Evolutionary conservation across 1,140 invertebrate species (phyloP), one percentile per base, ranked within the genome.

Genomic region (Halictus rubicundus): DNA sequence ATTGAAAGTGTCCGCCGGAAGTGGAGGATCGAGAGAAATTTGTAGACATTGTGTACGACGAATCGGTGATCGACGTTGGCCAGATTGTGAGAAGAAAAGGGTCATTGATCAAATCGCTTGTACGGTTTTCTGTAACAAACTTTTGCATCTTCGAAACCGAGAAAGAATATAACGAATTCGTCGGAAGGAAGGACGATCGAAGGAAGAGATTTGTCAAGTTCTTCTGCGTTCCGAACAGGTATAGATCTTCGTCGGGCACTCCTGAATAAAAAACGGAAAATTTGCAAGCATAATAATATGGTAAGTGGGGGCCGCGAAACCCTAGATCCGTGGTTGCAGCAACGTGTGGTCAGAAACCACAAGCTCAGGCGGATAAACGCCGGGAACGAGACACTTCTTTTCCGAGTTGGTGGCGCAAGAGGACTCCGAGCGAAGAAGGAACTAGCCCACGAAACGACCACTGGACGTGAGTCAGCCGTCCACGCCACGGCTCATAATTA

Each of bases 401-500:
- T 64, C 32, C 74, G 54, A 64, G 59, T 39, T n/a, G 27, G 60
- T 73, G 57, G 68, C 68, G 72, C 54, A 49, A 59, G 25, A 59
- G n/a, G 49, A 68, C 32, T 5, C 12, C 46, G 23, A 37, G 19
- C n/a, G 23, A 25, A 42, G 63, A 63, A 54, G 16, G 46, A 60
- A 14, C 54, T 25, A 72, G 69, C 64, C 68, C 71, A 12, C 78
- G 68, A 71, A 80, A 66, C 74, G 79, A 78, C 74, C 82, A 39
- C 64, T 75, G 73, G 64, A 75, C 69, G 61, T 87, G 85, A 87
- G 81, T 87, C 85, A 87, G 64, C 85, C 78, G 81, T 66, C 66
- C 65, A 49, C 57, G 79, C 65, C 79, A 57, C 60, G 75, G 68
- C 49, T 87, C 86, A 82, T 87, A 87, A 87, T 87, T 87, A 87